These are phyloP conservation scores for Gavialis gangeticus DNA, from an alignment of 2,113 vertebrate genomes.

Conservation along the genomic window DNA sequence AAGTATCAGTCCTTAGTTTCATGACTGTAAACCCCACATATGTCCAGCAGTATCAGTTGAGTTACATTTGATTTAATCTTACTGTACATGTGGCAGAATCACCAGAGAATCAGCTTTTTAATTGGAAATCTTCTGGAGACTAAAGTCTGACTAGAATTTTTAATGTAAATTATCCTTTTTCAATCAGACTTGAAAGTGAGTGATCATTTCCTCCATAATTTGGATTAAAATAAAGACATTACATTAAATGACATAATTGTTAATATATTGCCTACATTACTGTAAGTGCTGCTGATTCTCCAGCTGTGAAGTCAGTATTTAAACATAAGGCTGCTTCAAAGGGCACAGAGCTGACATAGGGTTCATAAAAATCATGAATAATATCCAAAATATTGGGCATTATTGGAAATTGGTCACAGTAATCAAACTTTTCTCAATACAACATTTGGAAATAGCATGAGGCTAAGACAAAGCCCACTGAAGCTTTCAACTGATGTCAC, in stretches of 20 bases:
- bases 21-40: background rate
- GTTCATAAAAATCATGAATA: background rate
- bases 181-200: slow-evolving; percentile 13
- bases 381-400: background rate
- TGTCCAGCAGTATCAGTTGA: slow-evolving; percentile 29
- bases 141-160: slow-evolving; percentile 18
- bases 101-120: slow-evolving; percentile 43
- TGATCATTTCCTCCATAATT: background rate
- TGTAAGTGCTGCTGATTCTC: background rate
- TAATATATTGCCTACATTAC: slow-evolving; percentile 11
- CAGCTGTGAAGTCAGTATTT: background rate
- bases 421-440: background rate
- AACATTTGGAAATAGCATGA: background rate
- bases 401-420: background rate
- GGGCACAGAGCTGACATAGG: background rate
- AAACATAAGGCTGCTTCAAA: slow-evolving; percentile 1
- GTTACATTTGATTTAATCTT: slow-evolving; percentile 51
- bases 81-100: slow-evolving; percentile 2
- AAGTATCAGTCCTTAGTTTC: slow-evolving; percentile 8
- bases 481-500: background rate
- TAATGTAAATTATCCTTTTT: slow-evolving; percentile 12
- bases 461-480: background rate
- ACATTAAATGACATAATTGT: background rate
- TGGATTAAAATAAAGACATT: slow-evolving; percentile 29
- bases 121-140: slow-evolving; percentile 27